Conservation (phyloP, 2,888 invertebrate species). For the Boloria selene region DNA sequence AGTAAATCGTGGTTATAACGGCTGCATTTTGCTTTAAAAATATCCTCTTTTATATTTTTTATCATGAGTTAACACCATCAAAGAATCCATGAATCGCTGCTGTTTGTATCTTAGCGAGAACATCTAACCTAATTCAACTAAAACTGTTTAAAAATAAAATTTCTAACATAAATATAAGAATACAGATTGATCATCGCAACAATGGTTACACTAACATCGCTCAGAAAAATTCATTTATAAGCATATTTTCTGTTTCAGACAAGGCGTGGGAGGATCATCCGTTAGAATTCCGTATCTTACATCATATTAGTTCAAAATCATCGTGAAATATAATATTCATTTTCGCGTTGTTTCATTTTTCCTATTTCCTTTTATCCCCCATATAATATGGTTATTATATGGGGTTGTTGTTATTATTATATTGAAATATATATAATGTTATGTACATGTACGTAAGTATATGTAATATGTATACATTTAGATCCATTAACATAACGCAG, state of each 20-base stretch:
- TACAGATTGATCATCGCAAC: not conserved
- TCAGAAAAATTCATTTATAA: constrained; percentile 13
- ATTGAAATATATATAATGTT: no score
- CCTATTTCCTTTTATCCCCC: not conserved
- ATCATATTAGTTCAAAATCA: not conserved
- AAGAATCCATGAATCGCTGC: no score
- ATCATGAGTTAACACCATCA: no score
- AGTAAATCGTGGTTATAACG: no score
- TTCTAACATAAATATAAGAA: not conserved
- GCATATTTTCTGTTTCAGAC: constrained; percentile 27
- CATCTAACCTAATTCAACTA: not conserved
- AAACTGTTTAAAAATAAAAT: not conserved
- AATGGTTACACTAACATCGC: not conserved
- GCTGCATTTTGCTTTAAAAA: no score
- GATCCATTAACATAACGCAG: not conserved
- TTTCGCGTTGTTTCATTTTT: constrained; percentile 5
- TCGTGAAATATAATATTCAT: constrained; percentile 6
- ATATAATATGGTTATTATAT: no score
- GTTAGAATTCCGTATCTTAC: not conserved
- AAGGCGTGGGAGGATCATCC: constrained; percentile 22
- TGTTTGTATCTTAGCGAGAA: not conserved
- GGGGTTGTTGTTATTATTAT: no score
- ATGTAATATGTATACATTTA: not conserved
- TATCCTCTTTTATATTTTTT: no score
- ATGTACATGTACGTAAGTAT: not conserved